Evolutionary conservation across 2,113 vertebrate genomes (phyloP).

Genomic region (Origma solitaria): DNA sequence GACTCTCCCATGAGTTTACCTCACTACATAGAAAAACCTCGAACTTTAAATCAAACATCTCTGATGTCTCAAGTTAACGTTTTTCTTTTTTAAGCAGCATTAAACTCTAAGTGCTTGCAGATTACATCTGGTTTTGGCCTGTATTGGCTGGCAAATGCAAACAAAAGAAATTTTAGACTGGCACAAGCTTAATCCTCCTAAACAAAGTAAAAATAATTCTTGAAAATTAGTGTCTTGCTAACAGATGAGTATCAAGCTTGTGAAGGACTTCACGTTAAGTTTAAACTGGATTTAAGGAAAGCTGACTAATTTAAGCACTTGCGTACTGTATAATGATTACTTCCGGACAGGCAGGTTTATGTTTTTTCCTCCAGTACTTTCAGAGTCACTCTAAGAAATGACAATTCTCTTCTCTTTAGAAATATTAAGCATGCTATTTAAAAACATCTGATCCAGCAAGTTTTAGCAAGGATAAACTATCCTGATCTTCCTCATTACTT

Average conservation of each 20-base stretch:
- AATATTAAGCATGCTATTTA: not conserved
- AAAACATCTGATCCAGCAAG: not conserved
- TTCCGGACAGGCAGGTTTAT: not conserved
- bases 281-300: not conserved
- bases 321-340: not conserved
- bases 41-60: not conserved
- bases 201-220: not conserved
- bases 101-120: not conserved
- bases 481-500: not conserved
- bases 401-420: not conserved
- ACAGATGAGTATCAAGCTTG: not conserved
- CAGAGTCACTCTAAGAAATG: not conserved
- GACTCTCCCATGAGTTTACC: not conserved
- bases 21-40: not conserved
- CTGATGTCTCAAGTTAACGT: not conserved
- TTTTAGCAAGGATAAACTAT: not conserved
- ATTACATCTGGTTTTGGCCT: not conserved
- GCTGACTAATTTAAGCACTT: not conserved
- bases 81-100: not conserved
- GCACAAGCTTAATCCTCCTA: not conserved
- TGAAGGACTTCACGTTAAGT: not conserved
- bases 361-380: not conserved
- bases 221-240: not conserved
- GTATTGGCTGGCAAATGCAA: not conserved
- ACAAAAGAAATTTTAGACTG: not conserved